Conservation (phyloP, 2,797 vertebrate species). For the Lepidocolaptes lacrymiger region DNA sequence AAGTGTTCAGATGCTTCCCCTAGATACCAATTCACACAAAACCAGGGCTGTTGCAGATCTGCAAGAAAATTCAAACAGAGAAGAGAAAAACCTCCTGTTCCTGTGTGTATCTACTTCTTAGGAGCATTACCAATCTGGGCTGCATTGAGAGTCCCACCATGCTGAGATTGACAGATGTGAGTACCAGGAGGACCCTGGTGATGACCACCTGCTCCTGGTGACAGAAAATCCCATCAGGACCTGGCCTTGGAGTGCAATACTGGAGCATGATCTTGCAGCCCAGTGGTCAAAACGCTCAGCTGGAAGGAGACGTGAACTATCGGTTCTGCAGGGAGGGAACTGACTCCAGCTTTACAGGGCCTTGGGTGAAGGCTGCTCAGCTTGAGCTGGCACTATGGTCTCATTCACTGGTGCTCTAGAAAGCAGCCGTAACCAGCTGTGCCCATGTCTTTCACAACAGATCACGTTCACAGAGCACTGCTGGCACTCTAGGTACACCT, state of each 20-base stretch:
- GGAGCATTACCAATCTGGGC: not conserved
- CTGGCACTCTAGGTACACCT: not conserved
- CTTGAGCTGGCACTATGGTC: not conserved
- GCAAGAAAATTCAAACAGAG: not conserved
- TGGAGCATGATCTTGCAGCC: not conserved
- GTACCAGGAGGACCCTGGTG: not conserved
- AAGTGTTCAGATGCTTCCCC: not conserved
- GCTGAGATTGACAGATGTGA: not conserved
- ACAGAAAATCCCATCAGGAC: not conserved
- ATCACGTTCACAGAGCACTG: accelerated
- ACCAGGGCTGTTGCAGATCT: not conserved
- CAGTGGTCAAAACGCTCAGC: not conserved
- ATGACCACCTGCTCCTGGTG: not conserved
- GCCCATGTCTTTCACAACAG: not conserved
- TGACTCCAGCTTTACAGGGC: not conserved
- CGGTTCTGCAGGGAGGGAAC: not conserved
- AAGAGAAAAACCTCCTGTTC: not conserved
- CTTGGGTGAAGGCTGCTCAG: not conserved
- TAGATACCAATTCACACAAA: not conserved
- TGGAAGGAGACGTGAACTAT: not conserved
- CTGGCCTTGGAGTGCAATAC: accelerated
- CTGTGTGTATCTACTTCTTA: not conserved
- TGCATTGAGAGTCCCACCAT: accelerated
- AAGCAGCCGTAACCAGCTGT: not conserved
- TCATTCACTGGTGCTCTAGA: not conserved